Base-by-base conservation (phyloP, 2,888 invertebrate species). In the Andrena bicolor region DNA sequence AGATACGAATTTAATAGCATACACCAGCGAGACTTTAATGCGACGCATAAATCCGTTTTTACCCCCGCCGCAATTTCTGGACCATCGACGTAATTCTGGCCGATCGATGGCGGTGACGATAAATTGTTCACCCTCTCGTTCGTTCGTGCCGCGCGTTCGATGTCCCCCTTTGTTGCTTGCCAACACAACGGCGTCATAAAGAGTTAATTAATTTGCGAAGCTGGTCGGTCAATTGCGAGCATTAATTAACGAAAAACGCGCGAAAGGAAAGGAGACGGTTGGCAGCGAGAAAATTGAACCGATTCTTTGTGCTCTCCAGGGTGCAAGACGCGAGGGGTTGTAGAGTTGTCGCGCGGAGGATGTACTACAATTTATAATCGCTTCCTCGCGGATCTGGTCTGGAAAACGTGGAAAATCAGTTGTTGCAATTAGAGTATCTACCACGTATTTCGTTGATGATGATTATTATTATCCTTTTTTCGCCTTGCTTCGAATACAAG, bases 271-370 rank as follows among this genome's bases (percentile, higher is more conserved):
- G 48, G 4, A 16, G 48, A 56, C 26, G 26, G 30, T 7, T 48
- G 53, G 20, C 28, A 60, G 64, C 56, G 53, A 76, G 76, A 68
- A 82, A 85, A 85, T 85, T 82, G 82, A 73, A 75, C 69, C 66
- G 70, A 79, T 73, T 72, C 23, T 53, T 61, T 51, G 16, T 20
- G 32, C 30, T 85, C 58, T 72, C 79, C n/a, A n/a, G 65, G n/a
- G 53, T 75, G 51, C 61, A 76, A 76, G 63, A 51, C 53, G 35
- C 23, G 16, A 49, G n/a, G n/a, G 26, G 26, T 77, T 26, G 64
- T 8, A 7, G 58, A 61, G 56, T 64, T 76, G 30, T 58, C 41
- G 30, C 28, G 35, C 69, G 35, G 16, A 16, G 23, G 53, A 60
- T n/a, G 23, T 13, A 61, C 30, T 35, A 16, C 74, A 85, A 74